Evolutionary conservation across 1,140 invertebrate genomes (phyloP), one percentile per base, ranked within the genome.

Genomic region (Gonioctena quinquepunctata): DNA sequence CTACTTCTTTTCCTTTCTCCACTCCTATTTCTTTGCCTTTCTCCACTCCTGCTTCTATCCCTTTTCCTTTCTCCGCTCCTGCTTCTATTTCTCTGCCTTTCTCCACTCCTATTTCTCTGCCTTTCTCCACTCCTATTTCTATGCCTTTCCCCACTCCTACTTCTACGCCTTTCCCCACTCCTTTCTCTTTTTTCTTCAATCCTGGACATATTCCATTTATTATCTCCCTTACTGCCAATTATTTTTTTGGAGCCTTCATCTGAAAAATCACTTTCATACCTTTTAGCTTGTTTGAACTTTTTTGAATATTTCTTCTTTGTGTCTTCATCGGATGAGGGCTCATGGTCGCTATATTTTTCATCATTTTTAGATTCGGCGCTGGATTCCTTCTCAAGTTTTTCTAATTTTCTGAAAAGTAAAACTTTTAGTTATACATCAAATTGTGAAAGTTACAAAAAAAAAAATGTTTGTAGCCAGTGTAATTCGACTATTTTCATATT

Each of bases 341-440:
- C 59, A 11, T 13, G 8, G 59, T 33, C 59, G n/a, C 59, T 72
- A 2, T 18, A 21, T 82, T 76, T 86, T 86, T 62, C 86, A 87
- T 52, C 25, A 89, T 73, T 76, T 83, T 22, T 54, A n/a, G 50
- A 42, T 11, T 42, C n/a, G n/a, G 28, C 8, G n/a, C n/a, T 13
- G 71, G 71, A 79, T 79, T 83, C 84, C 64, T 86, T 90, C 74
- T 94, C 92, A 27, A 95, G 83, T 83, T 93, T 93, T 72, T 93
- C 89, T 23, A 95, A 81, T 86, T 93, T 93, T 72, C 91, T 92
- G 80, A 65, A 86, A 83, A 62, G 85, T 83, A 67, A 76, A n/a
- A n/a, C n/a, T n/a, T n/a, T n/a, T n/a, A n/a, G n/a, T n/a, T n/a
- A n/a, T n/a, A n/a, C n/a, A n/a, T n/a, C n/a, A n/a, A n/a, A n/a